Percentiles rank a stretch among this genome's conserved stretches.
Conservation (phyloP, 2,888 invertebrate species). For the Nowickia ferox region DNA sequence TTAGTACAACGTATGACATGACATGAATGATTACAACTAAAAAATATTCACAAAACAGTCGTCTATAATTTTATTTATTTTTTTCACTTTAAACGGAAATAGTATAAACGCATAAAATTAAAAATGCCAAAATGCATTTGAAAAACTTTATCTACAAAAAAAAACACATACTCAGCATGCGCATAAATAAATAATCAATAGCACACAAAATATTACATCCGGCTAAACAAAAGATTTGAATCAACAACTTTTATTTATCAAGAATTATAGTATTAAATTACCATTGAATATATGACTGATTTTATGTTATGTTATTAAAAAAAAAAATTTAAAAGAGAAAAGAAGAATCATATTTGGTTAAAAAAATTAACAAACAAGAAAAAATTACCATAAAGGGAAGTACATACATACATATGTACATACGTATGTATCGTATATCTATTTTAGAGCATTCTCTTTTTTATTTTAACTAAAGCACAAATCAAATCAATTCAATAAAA, state of each 20-base stretch:
- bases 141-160: constrained; percentile 26
- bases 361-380: not conserved
- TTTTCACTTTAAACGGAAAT: constrained; percentile 47
- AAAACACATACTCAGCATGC: constrained; percentile 47
- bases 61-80: not conserved
- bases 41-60: constrained; percentile 57
- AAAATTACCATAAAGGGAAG: not conserved
- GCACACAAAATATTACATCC: constrained; percentile 39
- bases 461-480: too few species aligned
- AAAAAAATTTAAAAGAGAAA: not conserved
- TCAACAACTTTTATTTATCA: constrained; percentile 17
- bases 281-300: not conserved
- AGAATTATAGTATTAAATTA: constrained; percentile 12
- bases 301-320: not conserved
- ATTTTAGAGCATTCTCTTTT: too few species aligned
- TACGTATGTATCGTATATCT: too few species aligned
- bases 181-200: constrained; percentile 62
- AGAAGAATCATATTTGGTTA: not conserved
- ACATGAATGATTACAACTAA: constrained; percentile 51
- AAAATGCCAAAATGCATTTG: constrained; percentile 61
- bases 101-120: constrained; percentile 38
- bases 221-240: constrained; percentile 45
- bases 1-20: constrained; percentile 39
- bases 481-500: too few species aligned
- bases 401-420: too few species aligned